Conservation (phyloP, 2,888 invertebrate species). For the Aporophyla nigra region DNA sequence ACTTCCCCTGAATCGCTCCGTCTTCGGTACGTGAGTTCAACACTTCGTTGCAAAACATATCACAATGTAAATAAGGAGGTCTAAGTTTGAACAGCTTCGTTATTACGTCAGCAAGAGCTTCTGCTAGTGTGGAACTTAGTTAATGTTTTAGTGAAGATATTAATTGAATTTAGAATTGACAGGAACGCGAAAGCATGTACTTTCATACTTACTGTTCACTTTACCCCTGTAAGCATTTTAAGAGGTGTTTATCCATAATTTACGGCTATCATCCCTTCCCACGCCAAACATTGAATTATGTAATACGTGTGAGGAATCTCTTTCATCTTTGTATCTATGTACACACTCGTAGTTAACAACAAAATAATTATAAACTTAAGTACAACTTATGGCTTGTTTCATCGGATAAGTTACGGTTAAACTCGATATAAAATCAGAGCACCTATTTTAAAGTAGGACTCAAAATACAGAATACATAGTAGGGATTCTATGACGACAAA, state of each 20-base stretch:
- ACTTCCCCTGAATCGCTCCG: slow-evolving; percentile 23
- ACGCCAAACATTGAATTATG: slow-evolving; percentile 14
- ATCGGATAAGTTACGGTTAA: not conserved
- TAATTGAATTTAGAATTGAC: slow-evolving; percentile 15
- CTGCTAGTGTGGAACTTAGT: slow-evolving; percentile 7
- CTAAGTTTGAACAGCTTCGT: slow-evolving; percentile 18
- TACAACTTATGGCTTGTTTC: not conserved
- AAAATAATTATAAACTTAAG: slow-evolving; percentile 12
- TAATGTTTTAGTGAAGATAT: not conserved
- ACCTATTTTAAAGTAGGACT: not conserved
- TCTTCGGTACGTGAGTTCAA: slow-evolving; percentile 18
- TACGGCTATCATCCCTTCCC: not conserved
- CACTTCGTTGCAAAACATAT: slow-evolving; percentile 39
- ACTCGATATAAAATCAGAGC: not conserved
- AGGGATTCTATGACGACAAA: not conserved
- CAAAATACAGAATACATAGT: slow-evolving; percentile 1
- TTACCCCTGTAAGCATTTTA: slow-evolving; percentile 6
- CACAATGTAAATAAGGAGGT: slow-evolving; percentile 35
- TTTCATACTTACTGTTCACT: not conserved
- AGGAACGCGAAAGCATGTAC: not conserved
- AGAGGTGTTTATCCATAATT: not conserved
- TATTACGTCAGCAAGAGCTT: slow-evolving; percentile 17
- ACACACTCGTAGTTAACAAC: not conserved
- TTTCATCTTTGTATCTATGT: slow-evolving; percentile 5
- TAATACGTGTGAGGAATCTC: slow-evolving; percentile 16